Percentiles rank a stretch among this genome's conserved stretches.
Conservation (phyloP, 1,140 invertebrate genomes). For the Dendrolimus punctatus region DNA sequence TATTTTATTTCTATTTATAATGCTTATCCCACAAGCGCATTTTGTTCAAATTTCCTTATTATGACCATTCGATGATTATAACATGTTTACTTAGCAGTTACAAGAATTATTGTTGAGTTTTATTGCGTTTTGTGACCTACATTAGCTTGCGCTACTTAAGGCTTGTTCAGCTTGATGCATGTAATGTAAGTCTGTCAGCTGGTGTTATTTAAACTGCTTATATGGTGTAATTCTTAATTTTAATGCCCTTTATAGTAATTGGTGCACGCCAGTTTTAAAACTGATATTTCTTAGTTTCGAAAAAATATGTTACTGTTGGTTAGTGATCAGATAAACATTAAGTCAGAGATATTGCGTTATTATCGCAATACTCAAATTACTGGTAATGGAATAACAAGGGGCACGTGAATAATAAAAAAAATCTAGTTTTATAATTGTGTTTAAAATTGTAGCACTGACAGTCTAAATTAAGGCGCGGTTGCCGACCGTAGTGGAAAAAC, state of each 20-base stretch:
- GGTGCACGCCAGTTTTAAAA: too few species aligned
- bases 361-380: too few species aligned
- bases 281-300: too few species aligned
- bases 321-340: too few species aligned
- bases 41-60: background rate
- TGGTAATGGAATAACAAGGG: too few species aligned
- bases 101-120: slow-evolving; percentile 3
- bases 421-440: background rate
- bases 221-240: too few species aligned
- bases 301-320: too few species aligned
- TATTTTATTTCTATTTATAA: too few species aligned
- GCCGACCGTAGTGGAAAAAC: slow-evolving; percentile 34
- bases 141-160: slow-evolving; percentile 7
- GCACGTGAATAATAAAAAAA: background rate
- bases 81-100: background rate
- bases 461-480: slow-evolving; percentile 41
- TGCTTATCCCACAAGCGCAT: too few species aligned
- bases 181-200: background rate
- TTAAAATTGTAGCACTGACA: background rate
- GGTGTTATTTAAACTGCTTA: too few species aligned
- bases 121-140: slow-evolving; percentile 7
- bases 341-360: too few species aligned
- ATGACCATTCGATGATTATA: slow-evolving; percentile 1
- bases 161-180: slow-evolving; percentile 1
- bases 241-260: too few species aligned